Evolutionary conservation across 1,140 invertebrate species (phyloP), one percentile per base, ranked within the genome.

Genomic region (Parapsyche elsis): DNA sequence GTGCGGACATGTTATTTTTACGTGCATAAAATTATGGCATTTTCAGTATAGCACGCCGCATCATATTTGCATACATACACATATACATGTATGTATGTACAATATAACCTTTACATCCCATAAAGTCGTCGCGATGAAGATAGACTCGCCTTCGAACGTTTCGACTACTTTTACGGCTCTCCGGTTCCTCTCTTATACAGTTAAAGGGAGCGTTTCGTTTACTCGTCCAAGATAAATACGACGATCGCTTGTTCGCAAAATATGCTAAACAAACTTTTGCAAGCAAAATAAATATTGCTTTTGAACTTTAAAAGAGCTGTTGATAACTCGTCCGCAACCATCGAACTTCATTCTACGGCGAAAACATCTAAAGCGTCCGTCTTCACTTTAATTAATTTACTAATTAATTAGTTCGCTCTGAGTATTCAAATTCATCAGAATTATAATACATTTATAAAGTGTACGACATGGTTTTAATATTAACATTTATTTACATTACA

Each of bases 21-120:
- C 57, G 57, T 61, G 57, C 57, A 61, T 61, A 21, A 61, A 19
- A 61, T 61, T 61, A 61, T 61, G 57, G 57, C 21, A 21, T 61
- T 61, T 61, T 61, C 21, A 21, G 57, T 16, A 38, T 38, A 7
- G 30, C 1, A 38, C n/a, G n/a, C n/a, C n/a, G n/a, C n/a, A n/a
- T n/a, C n/a, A n/a, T n/a, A n/a, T n/a, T n/a, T 38, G 7, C 30
- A 38, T 38, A 38, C 30, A 38, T 38, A 7, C 7, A 38, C 1
- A 7, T 38, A 38, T 38, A 38, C 7, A 61, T 19, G 21, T 19
- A 61, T 19, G 57, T 61, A 9, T 16, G 57, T 16, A 21, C 16
- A 61, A 19, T 61, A 61, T 21, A 61, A 61, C 57, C 57, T 61
- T 61, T 61, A 61, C 57, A 61, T 61, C 57, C 57, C 57, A 61